These are phyloP conservation scores for Liasis olivaceus DNA, from an alignment of 2,797 vertebrate species.

Conservation along the genomic window DNA sequence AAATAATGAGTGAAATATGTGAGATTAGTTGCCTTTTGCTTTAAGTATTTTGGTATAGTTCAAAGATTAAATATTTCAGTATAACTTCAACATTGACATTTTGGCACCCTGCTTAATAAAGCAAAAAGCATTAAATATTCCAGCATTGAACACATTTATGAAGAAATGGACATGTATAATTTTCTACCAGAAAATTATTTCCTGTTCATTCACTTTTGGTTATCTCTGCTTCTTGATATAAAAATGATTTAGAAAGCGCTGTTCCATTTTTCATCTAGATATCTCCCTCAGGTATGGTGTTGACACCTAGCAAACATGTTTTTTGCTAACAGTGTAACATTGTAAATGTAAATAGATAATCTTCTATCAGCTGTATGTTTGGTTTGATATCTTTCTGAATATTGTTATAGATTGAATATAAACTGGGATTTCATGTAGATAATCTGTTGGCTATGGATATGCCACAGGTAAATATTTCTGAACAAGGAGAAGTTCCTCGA, in stretches of 20 bases:
- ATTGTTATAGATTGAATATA: slow-evolving; percentile 88
- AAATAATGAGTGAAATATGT: neutral
- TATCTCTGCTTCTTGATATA: neutral
- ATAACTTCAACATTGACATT: neutral
- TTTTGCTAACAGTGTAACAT: neutral
- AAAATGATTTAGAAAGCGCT: neutral
- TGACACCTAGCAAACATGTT: neutral
- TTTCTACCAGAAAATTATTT: neutral
- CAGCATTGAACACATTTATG: neutral
- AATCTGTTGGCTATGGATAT: slow-evolving; percentile 88
- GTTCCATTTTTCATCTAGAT: neutral
- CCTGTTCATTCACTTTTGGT: neutral
- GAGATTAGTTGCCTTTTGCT: neutral
- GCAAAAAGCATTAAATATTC: neutral
- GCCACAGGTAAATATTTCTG: slow-evolving; percentile 90
- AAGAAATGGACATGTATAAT: neutral
- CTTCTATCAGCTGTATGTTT: neutral
- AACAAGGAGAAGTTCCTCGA: slow-evolving; percentile 89
- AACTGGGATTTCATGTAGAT: slow-evolving; percentile 90
- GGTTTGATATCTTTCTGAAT: slow-evolving; percentile 20
- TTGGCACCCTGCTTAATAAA: neutral
- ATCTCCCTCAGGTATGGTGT: neutral
- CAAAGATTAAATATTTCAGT: neutral
- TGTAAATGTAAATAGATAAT: neutral
- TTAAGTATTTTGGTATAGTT: neutral